Evolutionary conservation across 2,888 invertebrate genomes (phyloP), one percentile per base, ranked within the genome.

Genomic region (Chrysodeixis includens): DNA sequence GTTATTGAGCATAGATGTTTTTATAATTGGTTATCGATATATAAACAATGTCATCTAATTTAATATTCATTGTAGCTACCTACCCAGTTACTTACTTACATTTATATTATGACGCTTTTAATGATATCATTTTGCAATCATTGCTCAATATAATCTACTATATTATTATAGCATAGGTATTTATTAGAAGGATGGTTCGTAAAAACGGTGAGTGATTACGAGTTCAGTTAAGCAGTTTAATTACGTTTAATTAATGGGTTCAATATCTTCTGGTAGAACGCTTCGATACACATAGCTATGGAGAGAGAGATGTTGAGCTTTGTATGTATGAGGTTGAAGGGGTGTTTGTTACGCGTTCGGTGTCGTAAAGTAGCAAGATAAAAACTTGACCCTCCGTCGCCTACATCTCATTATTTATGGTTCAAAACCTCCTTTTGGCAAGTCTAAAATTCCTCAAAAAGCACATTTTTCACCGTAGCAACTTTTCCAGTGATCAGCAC

Each of bases 321-420:
- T 20, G 20, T 54, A 56, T 51, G 46, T 60, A 66, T 79, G 63
- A 76, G 70, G 70, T 69, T 69, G 69, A 80, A 76, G 72, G 77
- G 72, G 68, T 83, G 79, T 81, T 81, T 82, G 74, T 76, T 74
- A 80, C 72, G 81, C 76, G 83, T 83, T 86, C 80, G 79, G 79
- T 81, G 78, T 84, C 80, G 82, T 85, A 87, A 86, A 79, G 83
- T 85, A 84, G 75, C 71, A 75, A 83, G 83, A 85, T 87, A 89
- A 87, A 88, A 88, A 88, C 85, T 85, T 88, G 88, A 85, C 87
- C 88, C 85, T 88, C 76, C 65, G 56, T 76, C 56, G 67, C 72
- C 68, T 74, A 59, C 79, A 71, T 79, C 75, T 86, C 90, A 89
- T 91, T 91, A 92, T 89, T 90, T 89, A 92, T 89, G 87, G 87